Percentiles rank a stretch among this genome's conserved stretches.
Evolutionary conservation across 2,888 invertebrate genomes (phyloP).

Genomic region (Heliconius charithonia): DNA sequence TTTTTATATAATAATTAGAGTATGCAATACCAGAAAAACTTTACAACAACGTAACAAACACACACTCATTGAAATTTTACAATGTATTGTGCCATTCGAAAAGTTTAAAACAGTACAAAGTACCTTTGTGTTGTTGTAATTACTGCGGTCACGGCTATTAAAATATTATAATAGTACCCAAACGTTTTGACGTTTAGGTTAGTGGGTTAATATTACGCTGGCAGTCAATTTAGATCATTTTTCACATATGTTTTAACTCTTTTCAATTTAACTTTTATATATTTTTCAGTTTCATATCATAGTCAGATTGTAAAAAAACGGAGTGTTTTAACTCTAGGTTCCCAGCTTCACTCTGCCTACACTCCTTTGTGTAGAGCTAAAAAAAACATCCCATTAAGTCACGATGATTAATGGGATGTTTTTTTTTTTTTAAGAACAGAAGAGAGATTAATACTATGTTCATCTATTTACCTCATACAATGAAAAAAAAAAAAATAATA

Average conservation of each 20-base stretch:
- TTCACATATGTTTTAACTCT: background rate
- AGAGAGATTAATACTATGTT: too few species aligned
- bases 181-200: background rate
- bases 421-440: too few species aligned
- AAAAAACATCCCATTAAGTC: too few species aligned
- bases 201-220: constrained; percentile 10
- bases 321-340: too few species aligned
- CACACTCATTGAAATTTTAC: constrained; percentile 2
- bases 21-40: constrained; percentile 2
- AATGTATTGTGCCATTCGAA: constrained; percentile 17
- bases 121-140: constrained; percentile 11
- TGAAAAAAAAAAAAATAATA: too few species aligned
- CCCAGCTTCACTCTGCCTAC: too few species aligned
- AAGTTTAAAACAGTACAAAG: background rate
- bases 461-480: too few species aligned
- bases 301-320: too few species aligned
- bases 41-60: background rate
- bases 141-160: constrained; percentile 7
- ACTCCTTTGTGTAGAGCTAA: too few species aligned
- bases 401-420: too few species aligned
- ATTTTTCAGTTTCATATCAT: too few species aligned
- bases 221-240: background rate
- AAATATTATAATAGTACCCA: background rate
- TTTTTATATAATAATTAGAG: constrained; percentile 13
- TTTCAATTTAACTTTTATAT: background rate